Evolutionary conservation across 2,113 vertebrate genomes (phyloP).

Genomic region (Chaetura pelagica): DNA sequence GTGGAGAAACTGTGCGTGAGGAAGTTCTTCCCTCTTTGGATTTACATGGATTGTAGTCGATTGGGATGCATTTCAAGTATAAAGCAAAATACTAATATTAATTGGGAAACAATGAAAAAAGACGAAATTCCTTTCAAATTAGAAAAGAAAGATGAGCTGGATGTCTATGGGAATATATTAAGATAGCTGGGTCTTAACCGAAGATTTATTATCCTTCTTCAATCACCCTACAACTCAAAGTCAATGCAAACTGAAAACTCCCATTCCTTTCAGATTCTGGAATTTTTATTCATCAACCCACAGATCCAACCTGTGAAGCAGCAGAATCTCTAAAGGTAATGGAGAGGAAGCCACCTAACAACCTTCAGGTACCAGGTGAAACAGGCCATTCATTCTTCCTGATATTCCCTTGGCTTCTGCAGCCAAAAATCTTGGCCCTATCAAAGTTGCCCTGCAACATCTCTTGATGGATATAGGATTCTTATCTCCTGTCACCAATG

Average conservation of each 20-base stretch:
- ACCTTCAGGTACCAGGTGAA: background rate
- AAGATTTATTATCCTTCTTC: background rate
- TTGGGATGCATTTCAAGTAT: background rate
- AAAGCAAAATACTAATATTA: background rate
- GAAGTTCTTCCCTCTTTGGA: background rate
- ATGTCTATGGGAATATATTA: background rate
- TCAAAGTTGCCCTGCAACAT: background rate
- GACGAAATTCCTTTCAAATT: background rate
- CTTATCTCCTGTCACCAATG: background rate
- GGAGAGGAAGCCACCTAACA: background rate
- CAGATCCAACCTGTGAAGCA: background rate
- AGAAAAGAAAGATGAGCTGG: background rate
- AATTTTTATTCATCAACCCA: background rate
- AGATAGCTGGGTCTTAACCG: background rate
- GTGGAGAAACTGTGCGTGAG: rapidly evolving
- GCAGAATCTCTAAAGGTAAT: rapidly evolving
- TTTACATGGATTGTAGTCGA: background rate
- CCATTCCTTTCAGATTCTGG: background rate
- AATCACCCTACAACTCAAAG: background rate
- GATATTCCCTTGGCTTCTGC: background rate
- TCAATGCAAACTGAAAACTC: background rate
- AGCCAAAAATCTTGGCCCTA: background rate
- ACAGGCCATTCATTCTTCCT: background rate
- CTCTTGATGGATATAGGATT: background rate
- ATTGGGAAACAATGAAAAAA: background rate